Base-by-base conservation (phyloP, 2,797 vertebrate species). In the Lacerta bilineata region DNA sequence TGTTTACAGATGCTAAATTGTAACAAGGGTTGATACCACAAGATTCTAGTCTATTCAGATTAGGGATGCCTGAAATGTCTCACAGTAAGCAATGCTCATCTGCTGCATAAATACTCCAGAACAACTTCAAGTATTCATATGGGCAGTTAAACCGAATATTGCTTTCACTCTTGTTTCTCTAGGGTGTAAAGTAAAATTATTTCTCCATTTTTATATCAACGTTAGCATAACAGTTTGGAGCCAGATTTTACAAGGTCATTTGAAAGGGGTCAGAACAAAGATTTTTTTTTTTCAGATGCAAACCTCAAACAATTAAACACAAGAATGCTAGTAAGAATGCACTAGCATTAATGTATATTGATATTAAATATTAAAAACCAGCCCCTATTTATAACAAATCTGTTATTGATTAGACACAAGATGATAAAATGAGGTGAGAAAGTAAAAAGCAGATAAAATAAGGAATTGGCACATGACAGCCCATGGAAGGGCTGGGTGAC, bases 1-100 rank as follows among this genome's bases (percentile, higher is more conserved):
- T 84, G 69, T 84, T 59, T 69, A 77, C 46, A 77, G 75, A 25
- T 77, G 75, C 9, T 77, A 50, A 46, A 77, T 25, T 46, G 75
- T 3, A 77, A 43, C 33, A 39, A 17, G 72, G 18, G 20, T 77
- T 46, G 41, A 46, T 77, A 25, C 27, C 23, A 39, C 8, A 82
- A 27, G 64, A 43, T 7, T 43, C 39, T 68, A 27, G 64, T 82
- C 36, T 13, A 11, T 43, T 7, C 39, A 82, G 61, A 36, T 68
- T 82, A 68, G 25, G 27, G 39, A 66, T 43, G 59, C 29, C 36
- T 41, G 36, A 68, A 25, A 13, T 43, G 61, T 7, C 36, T 41
- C 33, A 29, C 39, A 41, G 59, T 25, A 68, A 41, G 59, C 36
- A 68, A 82, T 68, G 36, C 1, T 41, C 80, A 46, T 77, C 29